Conservation (phyloP, 2,888 invertebrate species). For the Drosophila pseudotakahashii region DNA sequence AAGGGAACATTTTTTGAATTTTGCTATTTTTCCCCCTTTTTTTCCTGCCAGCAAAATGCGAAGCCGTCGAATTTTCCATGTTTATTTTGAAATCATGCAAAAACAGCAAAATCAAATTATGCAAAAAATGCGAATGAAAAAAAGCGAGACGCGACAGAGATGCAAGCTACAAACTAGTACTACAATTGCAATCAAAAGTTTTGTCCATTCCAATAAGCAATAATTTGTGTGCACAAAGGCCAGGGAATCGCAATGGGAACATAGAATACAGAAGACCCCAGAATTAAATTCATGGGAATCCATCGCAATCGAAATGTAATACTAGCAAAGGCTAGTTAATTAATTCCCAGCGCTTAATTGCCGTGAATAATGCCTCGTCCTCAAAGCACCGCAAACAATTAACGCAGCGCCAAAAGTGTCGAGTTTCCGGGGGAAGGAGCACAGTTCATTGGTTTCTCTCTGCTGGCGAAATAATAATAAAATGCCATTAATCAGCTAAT, state of each 20-base stretch:
- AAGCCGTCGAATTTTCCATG: constrained; percentile 44
- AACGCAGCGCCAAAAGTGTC: constrained; percentile 2
- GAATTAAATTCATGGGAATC: not conserved
- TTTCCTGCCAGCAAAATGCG: constrained; percentile 1
- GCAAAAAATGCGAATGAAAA: constrained; percentile 36
- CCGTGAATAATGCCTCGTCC: constrained; percentile 9
- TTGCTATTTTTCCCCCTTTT: too few species aligned
- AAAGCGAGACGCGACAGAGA: constrained; percentile 16
- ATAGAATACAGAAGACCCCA: too few species aligned
- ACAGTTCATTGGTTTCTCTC: constrained; percentile 7
- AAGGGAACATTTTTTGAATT: not conserved
- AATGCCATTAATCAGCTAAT: constrained; percentile 14
- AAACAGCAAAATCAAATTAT: constrained; percentile 58
- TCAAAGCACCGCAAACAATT: constrained; percentile 14
- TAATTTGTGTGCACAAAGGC: constrained; percentile 38
- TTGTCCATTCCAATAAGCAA: constrained; percentile 36
- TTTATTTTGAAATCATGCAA: constrained; percentile 59
- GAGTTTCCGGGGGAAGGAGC: not conserved
- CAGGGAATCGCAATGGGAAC: not conserved
- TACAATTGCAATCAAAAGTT: constrained; percentile 46
- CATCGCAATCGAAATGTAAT: not conserved
- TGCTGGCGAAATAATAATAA: not conserved
- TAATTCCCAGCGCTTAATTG: constrained; percentile 7
- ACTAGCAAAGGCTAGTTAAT: constrained; percentile 1
- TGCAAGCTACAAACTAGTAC: constrained; percentile 1